Evolutionary conservation across 1,140 invertebrate genomes (phyloP).

Genomic region (Bombus vancouverensis): DNA sequence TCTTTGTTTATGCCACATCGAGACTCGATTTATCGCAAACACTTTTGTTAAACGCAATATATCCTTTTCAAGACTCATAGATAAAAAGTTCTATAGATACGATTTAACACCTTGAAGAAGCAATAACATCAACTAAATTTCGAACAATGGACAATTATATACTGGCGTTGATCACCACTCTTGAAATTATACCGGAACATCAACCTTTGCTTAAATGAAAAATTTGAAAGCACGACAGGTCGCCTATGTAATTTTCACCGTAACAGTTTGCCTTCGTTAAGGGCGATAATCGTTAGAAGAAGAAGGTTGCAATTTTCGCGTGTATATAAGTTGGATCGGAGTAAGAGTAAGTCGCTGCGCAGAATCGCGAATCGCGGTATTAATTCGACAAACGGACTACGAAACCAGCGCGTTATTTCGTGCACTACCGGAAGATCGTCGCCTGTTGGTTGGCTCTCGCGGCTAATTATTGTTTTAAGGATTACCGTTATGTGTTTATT

Average conservation of each 20-base stretch:
- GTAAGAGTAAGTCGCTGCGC: conserved; percentile 38
- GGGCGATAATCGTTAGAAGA: conserved; percentile 60
- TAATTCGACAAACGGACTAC: conserved; percentile 73
- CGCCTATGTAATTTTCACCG: not conserved
- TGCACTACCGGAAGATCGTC: conserved; percentile 66
- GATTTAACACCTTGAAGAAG: too few species aligned
- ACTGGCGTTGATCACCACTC: not conserved
- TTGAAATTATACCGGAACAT: not conserved
- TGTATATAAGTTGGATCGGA: conserved; percentile 39
- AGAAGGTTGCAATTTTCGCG: conserved; percentile 57
- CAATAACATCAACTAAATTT: too few species aligned
- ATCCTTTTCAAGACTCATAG: too few species aligned
- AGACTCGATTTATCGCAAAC: too few species aligned
- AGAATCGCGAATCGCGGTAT: conserved; percentile 62
- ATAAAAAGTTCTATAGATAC: too few species aligned
- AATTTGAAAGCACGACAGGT: not conserved
- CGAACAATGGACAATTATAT: too few species aligned
- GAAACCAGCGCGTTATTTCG: conserved; percentile 62
- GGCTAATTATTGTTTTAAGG: conserved; percentile 83
- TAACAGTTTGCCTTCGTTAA: conserved; percentile 5
- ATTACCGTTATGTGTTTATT: conserved; percentile 82
- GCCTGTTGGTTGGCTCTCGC: conserved; percentile 62
- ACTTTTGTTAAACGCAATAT: too few species aligned
- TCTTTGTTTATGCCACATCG: too few species aligned
- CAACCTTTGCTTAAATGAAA: not conserved